Conservation (phyloP, 2,797 vertebrate species). For the Lutjanus campechanus region DNA sequence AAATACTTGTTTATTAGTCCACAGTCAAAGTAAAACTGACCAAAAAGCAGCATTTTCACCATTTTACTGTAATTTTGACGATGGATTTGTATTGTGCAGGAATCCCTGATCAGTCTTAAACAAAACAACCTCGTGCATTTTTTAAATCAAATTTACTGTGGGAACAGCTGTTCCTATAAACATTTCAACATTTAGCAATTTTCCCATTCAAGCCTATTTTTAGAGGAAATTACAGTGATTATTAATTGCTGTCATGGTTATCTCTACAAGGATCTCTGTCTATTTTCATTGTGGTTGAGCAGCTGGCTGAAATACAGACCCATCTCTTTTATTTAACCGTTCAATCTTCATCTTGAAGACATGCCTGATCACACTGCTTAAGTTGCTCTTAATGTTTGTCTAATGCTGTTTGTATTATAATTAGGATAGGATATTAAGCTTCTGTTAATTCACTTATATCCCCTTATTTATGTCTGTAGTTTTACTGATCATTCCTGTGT, state of each 20-base stretch:
- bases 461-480: too few species aligned
- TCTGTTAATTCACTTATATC: too few species aligned
- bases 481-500: too few species aligned
- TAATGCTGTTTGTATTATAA: too few species aligned
- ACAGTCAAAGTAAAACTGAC: background rate
- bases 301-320: too few species aligned
- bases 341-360: too few species aligned
- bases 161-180: constrained; percentile 15
- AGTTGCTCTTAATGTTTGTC: too few species aligned
- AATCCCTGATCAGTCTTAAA: constrained; percentile 7
- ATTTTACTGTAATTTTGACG: background rate
- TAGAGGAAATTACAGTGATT: background rate
- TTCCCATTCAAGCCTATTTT: constrained; percentile 1
- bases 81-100: background rate
- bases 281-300: background rate
- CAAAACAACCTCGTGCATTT: background rate
- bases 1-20: background rate
- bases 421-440: too few species aligned
- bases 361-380: too few species aligned
- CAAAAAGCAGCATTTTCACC: background rate
- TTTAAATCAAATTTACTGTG: background rate
- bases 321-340: too few species aligned
- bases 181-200: background rate
- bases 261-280: background rate
- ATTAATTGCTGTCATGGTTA: background rate